Conservation (phyloP, 2,888 invertebrate species). For the Polydrusus tereticollis region DNA sequence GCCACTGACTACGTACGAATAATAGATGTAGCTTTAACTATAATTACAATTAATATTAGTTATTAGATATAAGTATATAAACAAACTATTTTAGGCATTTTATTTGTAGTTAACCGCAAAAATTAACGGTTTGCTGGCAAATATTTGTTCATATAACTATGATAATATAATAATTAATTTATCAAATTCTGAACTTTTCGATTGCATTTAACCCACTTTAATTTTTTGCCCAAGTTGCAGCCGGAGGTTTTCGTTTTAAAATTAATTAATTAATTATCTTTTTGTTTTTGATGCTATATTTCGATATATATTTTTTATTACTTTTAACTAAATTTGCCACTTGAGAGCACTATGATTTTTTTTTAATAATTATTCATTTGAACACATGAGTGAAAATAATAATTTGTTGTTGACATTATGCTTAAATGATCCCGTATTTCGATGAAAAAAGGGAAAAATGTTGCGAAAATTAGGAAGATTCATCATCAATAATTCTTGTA, state of each 20-base stretch:
- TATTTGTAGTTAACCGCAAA: not conserved
- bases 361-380: not conserved
- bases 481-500: too few species aligned
- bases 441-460: too few species aligned
- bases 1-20: too few species aligned
- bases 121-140: not conserved
- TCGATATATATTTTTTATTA: constrained; percentile 1
- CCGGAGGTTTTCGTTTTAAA: not conserved
- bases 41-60: too few species aligned
- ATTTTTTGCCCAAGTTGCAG: not conserved
- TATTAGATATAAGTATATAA: too few species aligned
- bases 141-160: not conserved
- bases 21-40: too few species aligned
- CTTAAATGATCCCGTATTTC: too few species aligned
- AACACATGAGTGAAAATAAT: not conserved
- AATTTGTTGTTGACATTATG: too few species aligned
- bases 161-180: not conserved
- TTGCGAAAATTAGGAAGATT: too few species aligned
- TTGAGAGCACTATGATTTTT: not conserved
- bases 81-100: not conserved
- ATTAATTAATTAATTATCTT: constrained; percentile 5
- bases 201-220: not conserved
- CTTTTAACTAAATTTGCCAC: not conserved
- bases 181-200: not conserved
- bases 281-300: not conserved